Percentiles rank a stretch among this genome's conserved stretches.
Conservation (phyloP, 2,113 vertebrate genomes). For the Eudyptes chrysolophus region DNA sequence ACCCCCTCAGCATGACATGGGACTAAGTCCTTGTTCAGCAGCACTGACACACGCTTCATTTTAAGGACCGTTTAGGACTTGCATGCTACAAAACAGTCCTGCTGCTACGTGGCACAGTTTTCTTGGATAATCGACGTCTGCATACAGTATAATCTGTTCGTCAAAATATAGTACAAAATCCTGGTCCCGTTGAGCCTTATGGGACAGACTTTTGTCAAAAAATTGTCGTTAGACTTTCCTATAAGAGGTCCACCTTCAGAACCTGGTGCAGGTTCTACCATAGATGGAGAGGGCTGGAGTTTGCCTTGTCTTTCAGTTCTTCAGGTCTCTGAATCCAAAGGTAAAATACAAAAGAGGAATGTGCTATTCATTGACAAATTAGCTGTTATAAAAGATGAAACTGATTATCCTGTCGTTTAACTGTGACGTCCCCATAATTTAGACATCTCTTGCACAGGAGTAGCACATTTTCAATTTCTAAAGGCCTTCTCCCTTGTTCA, state of each 20-base stretch:
- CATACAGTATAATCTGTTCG: background rate
- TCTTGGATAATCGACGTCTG: background rate
- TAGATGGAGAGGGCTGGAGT: background rate
- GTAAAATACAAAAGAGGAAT: background rate
- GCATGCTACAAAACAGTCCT: background rate
- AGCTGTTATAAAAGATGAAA: background rate
- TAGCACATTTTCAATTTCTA: background rate
- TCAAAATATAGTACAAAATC: background rate
- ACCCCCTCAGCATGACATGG: too few species aligned
- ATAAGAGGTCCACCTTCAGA: background rate
- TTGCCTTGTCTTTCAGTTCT: background rate
- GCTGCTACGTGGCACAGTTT: background rate
- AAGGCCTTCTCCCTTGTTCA: background rate
- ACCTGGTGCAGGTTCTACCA: background rate
- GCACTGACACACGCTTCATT: accelerated
- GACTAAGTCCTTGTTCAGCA: background rate
- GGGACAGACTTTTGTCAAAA: background rate
- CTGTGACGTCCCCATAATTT: background rate
- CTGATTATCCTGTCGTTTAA: background rate
- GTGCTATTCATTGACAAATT: background rate
- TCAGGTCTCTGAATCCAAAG: background rate
- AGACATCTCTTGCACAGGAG: background rate
- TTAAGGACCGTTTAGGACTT: background rate
- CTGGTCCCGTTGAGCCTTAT: background rate
- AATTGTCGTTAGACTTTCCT: background rate